Evolutionary conservation across 1,140 invertebrate genomes (phyloP).

Genomic region (Thaumetopoea pityocampa): DNA sequence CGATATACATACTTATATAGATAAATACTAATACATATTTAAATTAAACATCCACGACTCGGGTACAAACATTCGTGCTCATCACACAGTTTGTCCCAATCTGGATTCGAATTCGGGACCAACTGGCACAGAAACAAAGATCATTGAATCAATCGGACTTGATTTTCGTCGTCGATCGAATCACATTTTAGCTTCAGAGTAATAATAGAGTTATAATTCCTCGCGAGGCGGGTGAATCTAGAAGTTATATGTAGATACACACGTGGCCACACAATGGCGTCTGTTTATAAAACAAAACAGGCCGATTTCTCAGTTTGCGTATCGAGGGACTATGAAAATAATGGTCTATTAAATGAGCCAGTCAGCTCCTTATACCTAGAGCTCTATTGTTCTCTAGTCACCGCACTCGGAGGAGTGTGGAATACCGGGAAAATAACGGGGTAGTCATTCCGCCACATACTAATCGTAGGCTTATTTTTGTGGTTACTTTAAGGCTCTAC

Average conservation of each 20-base stretch:
- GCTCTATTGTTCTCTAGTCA: slow-evolving; percentile 24
- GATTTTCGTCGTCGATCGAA: no score
- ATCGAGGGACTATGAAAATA: slow-evolving; percentile 40
- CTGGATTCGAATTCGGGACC: no score
- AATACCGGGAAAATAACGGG: slow-evolving; percentile 6
- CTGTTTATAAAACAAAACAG: slow-evolving; percentile 66
- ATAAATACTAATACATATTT: no score
- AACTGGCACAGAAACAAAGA: no score
- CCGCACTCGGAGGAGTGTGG: slow-evolving; percentile 6
- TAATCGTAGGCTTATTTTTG: neutral
- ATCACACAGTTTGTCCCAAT: no score
- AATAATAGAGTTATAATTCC: slow-evolving; percentile 31
- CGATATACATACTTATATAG: no score
- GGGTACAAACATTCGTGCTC: no score
- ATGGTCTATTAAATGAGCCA: slow-evolving; percentile 34
- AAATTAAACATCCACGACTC: no score
- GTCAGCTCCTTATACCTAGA: slow-evolving; percentile 18
- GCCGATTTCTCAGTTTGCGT: slow-evolving; percentile 31
- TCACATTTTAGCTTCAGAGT: slow-evolving; percentile 21
- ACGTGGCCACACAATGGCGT: slow-evolving; percentile 47
- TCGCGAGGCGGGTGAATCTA: slow-evolving; percentile 34
- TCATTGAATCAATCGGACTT: no score
- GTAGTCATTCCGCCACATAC: slow-evolving; percentile 1
- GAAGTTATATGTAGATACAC: slow-evolving; percentile 34
- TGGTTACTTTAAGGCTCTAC: neutral